Conservation (phyloP, 2,113 vertebrate species). For the Cyanoderma ruficeps region DNA sequence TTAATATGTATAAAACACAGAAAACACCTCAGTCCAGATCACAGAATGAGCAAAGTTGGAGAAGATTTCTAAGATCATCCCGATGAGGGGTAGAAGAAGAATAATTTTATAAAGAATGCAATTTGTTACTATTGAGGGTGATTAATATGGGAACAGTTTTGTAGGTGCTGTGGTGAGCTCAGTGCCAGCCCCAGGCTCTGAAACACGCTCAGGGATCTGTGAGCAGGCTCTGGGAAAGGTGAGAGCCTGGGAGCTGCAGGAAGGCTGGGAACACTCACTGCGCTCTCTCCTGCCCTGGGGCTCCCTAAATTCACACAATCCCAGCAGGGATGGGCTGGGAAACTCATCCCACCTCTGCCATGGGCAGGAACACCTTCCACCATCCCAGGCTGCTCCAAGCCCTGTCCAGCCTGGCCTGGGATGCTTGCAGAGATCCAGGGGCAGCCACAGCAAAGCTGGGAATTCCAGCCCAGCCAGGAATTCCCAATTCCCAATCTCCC, state of each 20-base stretch:
- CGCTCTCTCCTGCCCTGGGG: neutral
- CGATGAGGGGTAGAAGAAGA: neutral
- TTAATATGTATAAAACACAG: neutral
- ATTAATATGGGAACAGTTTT: neutral
- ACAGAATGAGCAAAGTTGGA: neutral
- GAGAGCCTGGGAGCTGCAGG: neutral
- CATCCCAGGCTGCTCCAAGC: neutral
- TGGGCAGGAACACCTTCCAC: neutral
- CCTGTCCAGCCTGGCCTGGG: rapidly evolving
- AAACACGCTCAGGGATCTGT: neutral
- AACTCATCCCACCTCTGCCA: neutral
- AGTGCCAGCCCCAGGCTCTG: neutral
- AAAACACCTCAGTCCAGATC: neutral
- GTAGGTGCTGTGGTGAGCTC: neutral
- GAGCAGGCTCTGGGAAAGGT: neutral
- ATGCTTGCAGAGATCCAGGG: neutral
- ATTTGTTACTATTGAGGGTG: neutral
- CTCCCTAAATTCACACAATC: rapidly evolving
- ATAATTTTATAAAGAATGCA: neutral
- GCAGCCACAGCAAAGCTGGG: neutral
- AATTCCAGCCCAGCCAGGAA: neutral
- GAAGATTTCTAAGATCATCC: neutral
- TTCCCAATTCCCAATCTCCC: neutral
- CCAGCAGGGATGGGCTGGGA: neutral
- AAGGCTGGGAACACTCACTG: neutral